Evolutionary conservation across 1,140 invertebrate genomes (phyloP), one percentile per base, ranked within the genome.

Genomic region (Homalodisca vitripennis): DNA sequence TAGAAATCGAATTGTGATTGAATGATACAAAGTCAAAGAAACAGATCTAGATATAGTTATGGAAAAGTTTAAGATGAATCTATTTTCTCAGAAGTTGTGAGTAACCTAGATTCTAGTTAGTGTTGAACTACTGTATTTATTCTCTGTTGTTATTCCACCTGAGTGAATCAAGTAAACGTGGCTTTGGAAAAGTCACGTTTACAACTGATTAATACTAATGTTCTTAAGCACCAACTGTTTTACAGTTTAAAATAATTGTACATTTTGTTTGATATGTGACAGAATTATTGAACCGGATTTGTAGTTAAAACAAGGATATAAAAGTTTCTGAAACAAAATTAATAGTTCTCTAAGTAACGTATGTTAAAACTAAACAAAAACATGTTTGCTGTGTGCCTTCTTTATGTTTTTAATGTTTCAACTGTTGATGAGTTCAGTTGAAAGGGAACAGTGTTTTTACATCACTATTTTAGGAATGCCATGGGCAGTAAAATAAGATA

Each of bases 71-170:
- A 20, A 66, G 47, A 66, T 47, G 27, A 46, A 66, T 66, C 32
- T 66, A 66, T 66, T 66, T 66, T 66, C 63, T 66, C 32, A 66
- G 34, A 47, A 30, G 48, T 51, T 60, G 24, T 27, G 14, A 13
- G 10, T 2, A 22, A 60, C 10, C 29, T 60, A 60, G 48, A 53
- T 22, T 60, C 27, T 60, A 60, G 27, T 60, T 27, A 60, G 48
- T 51, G 48, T 51, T 51, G 34, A 51, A 51, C 3, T 22, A n/a
- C n/a, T n/a, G n/a, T 51, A 51, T 51, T 51, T 51, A 51, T 51
- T 51, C 48, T 20, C n/a, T 12, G 48, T 51, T 51, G 48, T 51
- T 51, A 10, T 41, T 41, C 17, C 17, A 41, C 22, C 3, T n/a
- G 48, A 3, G 22, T 22, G 14, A 20, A 51, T 51, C 3, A 14